These are phyloP conservation scores for Eristalis intricaria DNA, from an alignment of 2,888 invertebrate species.

Conservation along the genomic window DNA sequence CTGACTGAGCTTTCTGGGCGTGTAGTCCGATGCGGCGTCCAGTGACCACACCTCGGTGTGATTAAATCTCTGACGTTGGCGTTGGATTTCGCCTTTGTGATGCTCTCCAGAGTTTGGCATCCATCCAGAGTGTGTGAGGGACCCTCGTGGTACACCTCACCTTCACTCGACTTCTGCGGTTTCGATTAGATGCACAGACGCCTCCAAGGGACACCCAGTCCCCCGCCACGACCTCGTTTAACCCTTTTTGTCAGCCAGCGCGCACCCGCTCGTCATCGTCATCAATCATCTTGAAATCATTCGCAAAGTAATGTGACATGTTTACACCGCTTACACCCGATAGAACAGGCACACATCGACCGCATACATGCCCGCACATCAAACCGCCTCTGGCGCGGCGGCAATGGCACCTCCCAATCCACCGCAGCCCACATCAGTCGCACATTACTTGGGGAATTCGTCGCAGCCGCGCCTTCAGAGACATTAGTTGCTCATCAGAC, in stretches of 20 bases:
- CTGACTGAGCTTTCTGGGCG: not conserved
- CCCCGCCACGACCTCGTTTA: not conserved
- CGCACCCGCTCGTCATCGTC: slow-evolving; percentile 33
- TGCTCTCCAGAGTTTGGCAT: too few relatives aligned
- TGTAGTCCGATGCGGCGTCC: not conserved
- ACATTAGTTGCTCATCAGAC: slow-evolving; percentile 63
- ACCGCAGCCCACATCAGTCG: not conserved
- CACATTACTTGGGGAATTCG: slow-evolving; percentile 21
- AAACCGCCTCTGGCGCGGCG: too few relatives aligned
- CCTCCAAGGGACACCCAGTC: not conserved
- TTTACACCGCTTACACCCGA: slow-evolving; percentile 39
- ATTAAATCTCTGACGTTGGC: not conserved
- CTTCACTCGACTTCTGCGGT: not conserved
- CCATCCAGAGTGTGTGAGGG: too few relatives aligned
- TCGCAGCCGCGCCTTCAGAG: slow-evolving; percentile 44
- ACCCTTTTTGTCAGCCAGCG: slow-evolving; percentile 14
- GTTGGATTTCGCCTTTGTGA: too few relatives aligned
- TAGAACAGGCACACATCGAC: slow-evolving; percentile 1
- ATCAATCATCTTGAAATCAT: slow-evolving; percentile 64
- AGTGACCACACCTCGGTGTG: not conserved
- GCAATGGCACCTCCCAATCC: not conserved
- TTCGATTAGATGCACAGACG: not conserved
- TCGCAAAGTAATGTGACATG: slow-evolving; percentile 61
- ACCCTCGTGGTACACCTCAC: too few relatives aligned
- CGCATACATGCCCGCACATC: not conserved